A percentile compares a stretch with the other conserved stretches of the same genome.
These are phyloP conservation scores for Heliconius hewitsoni DNA, from an alignment of 1,140 invertebrate genomes.

Conservation along the genomic window DNA sequence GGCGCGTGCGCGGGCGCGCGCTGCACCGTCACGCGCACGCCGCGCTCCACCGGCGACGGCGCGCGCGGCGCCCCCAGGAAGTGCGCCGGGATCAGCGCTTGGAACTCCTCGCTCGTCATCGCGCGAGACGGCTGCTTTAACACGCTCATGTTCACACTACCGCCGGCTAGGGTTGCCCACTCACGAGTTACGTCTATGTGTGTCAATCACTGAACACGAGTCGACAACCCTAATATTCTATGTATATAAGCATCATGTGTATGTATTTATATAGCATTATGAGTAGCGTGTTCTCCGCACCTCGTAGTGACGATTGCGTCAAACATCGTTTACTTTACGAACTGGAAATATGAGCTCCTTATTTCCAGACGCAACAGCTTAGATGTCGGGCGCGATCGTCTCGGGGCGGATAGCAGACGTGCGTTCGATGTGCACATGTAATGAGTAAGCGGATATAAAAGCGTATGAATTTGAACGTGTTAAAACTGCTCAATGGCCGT, in stretches of 20 bases:
- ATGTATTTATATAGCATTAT: neutral
- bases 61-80: constrained; percentile 84
- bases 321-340: constrained; percentile 53
- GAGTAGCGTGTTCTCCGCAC: neutral
- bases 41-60: constrained; percentile 50
- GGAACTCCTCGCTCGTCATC: constrained; percentile 95
- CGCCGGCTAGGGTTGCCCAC: neutral
- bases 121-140: constrained; percentile 85
- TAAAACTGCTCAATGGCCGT: constrained; percentile 58
- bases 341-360: constrained; percentile 76
- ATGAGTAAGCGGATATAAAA: constrained; percentile 53
- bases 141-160: constrained; percentile 70
- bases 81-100: constrained; percentile 95
- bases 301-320: constrained; percentile 15
- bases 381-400: constrained; percentile 45
- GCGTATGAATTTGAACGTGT: constrained; percentile 77
- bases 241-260: neutral
- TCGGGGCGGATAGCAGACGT: constrained; percentile 28
- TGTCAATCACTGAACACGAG: neutral
- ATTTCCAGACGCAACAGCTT: constrained; percentile 63
- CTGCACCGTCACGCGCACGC: constrained; percentile 81
- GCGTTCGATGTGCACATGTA: constrained; percentile 34
- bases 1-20: constrained; percentile 79
- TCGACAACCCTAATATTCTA: neutral
- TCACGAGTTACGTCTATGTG: too few relatives aligned